Base-by-base conservation (phyloP, 2,888 invertebrate species). In the Atethmia centrago region DNA sequence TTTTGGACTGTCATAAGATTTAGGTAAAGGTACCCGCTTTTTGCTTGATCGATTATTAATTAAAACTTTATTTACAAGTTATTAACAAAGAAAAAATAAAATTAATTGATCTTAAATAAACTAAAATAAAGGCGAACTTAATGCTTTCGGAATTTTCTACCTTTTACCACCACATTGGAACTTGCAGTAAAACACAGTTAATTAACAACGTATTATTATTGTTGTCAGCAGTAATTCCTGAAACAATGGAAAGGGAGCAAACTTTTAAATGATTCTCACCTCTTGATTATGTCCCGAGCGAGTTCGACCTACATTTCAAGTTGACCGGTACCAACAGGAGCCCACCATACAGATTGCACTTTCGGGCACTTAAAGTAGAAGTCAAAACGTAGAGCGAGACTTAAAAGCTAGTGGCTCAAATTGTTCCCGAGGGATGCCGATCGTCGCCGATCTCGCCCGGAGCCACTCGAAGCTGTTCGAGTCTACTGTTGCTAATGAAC, bases 371-470 rank as follows among this genome's bases (percentile, higher is more conserved):
- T 90, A 91, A 88, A 90, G 85, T 88, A 82, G 81, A 89, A 92
- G 91, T 92, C 90, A 88, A 91, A 92, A 91, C 88, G 89, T 88
- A 88, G 86, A 89, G 88, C 82, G 81, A 87, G 90, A 91, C 91
- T 92, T 92, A 91, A 92, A 92, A 91, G 91, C 90, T 84, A 89
- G 87, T 84, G 87, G 87, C 88, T 89, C 84, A 86, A 90, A 92
- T 92, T 88, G 90, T 88, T 88, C 93, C 88, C 90, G 67, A 66
- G 90, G 86, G 92, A 85, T 64, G 40, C 74, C 84, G 87, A 88
- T 67, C 71, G 77, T 71, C 42, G 62, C 81, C 85, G 86, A 88
- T 74, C 63, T 73, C 64, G 64, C 67, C 70, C 81, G 82, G 86
- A 81, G 71, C 61, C 64, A 58, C 21, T 62, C 56, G 67, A 61